Base-by-base conservation (phyloP, 2,113 vertebrate genomes). In the Cygnus atratus region DNA sequence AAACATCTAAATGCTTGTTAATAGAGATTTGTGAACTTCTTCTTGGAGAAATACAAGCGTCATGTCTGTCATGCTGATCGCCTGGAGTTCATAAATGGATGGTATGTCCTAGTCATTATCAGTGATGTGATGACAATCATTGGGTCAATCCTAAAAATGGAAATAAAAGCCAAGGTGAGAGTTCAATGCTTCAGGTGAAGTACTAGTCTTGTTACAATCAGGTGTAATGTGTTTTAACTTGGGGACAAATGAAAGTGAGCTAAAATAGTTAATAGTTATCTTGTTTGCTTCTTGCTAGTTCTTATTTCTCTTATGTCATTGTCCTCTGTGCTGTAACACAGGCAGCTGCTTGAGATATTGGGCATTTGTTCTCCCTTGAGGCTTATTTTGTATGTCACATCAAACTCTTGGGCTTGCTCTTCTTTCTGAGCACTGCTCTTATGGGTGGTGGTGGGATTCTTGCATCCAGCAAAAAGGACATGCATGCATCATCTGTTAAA, bases 141-240 rank as follows among this genome's bases (percentile, higher is more conserved):
- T 67, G 99, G 99, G 46, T 99, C 99, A 33, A 97, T 99, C 95
- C 97, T 99, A 94, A 99, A 99, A 97, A 99, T 99, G 99, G 99
- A 99, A 98, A 99, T 99, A 97, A 99, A 99, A 96, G 98, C 98
- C 55, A 99, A 99, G 99, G 99, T 99, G 96, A 97, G 97, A 50
- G 10, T 43, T 83, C 58, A 48, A 70, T 77, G 17, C 4, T 63
- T 92, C 14, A 76, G 18, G 22, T 75, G 33, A 29, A 41, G 29
- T 22, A 25, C 11, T 84, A 24, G 39, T 35, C 6, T 80, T 80
- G 33, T 70, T 57, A 59, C 9, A 79, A 6, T 25, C 6, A 3
- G 0, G 0, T 62, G 58, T 58, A 31, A 46, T 28, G 26, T 66
- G 28, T 35, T 67, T 77, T 37, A 46, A 50, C 9, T 11, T 58